Conservation (phyloP, 2,888 invertebrate species). For the Pegoplata infirma region DNA sequence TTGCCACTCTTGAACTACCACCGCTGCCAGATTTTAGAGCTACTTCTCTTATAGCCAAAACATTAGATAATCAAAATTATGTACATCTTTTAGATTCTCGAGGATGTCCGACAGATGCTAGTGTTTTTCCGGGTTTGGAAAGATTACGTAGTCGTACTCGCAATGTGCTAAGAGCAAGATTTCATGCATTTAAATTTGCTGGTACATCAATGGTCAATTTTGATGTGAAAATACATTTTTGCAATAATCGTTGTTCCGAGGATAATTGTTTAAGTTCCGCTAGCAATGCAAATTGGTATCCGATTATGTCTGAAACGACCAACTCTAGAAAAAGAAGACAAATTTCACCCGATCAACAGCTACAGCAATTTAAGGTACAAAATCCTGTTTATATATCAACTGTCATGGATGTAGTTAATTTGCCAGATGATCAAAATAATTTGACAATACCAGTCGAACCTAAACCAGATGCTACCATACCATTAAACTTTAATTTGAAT, state of each 20-base stretch:
- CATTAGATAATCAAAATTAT: constrained; percentile 86
- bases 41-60: constrained; percentile 88
- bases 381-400: constrained; percentile 76
- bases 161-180: constrained; percentile 81
- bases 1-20: constrained; percentile 73
- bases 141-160: constrained; percentile 74
- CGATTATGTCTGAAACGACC: constrained; percentile 17
- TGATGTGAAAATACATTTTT: constrained; percentile 89
- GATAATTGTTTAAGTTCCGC: constrained; percentile 79
- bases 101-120: constrained; percentile 88
- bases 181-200: constrained; percentile 92
- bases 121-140: constrained; percentile 79
- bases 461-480: constrained; percentile 70
- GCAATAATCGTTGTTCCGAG: constrained; percentile 83
- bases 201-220: constrained; percentile 90
- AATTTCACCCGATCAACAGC: constrained; percentile 32
- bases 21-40: constrained; percentile 85
- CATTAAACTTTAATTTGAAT: constrained; percentile 81
- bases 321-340: constrained; percentile 28
- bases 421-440: constrained; percentile 14
- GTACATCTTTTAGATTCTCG: constrained; percentile 84
- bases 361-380: constrained; percentile 68
- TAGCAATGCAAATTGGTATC: constrained; percentile 44
- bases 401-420: constrained; percentile 69
- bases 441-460: neutral